Percentiles rank a stretch among this genome's conserved stretches.
phyloP scores from a whole-genome alignment of 2,797 vertebrate genomes.

The Buceros bicornis region DNA sequence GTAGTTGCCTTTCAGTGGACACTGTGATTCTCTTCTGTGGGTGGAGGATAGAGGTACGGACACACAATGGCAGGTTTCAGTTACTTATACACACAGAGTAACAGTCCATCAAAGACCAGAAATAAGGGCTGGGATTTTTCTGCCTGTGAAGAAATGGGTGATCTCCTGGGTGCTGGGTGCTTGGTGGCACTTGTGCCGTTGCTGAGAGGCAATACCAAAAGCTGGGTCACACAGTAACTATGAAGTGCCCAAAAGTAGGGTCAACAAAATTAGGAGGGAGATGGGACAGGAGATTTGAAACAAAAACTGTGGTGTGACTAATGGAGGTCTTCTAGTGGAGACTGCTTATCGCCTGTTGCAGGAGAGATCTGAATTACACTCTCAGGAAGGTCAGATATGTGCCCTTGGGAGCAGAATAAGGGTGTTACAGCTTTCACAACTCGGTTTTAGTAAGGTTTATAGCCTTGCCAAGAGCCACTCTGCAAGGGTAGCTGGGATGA shows the following conservation, averaged over 20 bases:
- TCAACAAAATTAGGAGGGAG: not conserved
- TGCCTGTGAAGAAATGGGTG: not conserved
- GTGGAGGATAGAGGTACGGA: not conserved
- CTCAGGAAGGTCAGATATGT: not conserved
- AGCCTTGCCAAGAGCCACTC: not conserved
- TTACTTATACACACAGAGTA: rapidly evolving
- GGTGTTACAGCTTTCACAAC: not conserved
- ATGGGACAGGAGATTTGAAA: not conserved
- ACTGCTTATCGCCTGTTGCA: not conserved
- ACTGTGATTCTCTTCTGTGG: not conserved
- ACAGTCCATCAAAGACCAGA: not conserved
- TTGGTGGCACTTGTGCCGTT: not conserved
- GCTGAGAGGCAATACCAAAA: not conserved
- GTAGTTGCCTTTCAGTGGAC: not conserved
- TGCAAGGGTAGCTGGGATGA: not conserved
- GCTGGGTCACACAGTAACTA: not conserved
- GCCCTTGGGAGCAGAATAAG: not conserved
- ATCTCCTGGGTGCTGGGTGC: not conserved
- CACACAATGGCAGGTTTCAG: not conserved
- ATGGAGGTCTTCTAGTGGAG: not conserved
- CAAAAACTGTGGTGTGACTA: not conserved
- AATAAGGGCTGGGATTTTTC: not conserved
- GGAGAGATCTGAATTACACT: not conserved
- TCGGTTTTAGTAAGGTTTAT: not conserved
- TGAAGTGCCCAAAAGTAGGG: not conserved